Evolutionary conservation across 2,888 invertebrate genomes (phyloP).

Genomic region (Troilus luridus): DNA sequence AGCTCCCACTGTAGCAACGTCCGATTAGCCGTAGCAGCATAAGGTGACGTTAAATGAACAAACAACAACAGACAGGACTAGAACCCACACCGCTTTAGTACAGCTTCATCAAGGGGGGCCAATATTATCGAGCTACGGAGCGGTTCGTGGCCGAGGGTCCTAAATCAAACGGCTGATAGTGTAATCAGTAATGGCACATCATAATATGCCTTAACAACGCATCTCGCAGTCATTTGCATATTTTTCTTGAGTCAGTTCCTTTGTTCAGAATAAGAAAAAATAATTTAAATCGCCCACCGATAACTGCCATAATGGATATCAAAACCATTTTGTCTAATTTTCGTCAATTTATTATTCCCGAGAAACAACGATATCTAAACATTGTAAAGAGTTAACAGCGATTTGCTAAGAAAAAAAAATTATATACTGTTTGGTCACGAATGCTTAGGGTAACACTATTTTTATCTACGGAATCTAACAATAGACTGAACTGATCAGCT

Average conservation of each 20-base stretch:
- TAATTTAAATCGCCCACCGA: not conserved
- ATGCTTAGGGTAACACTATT: not conserved
- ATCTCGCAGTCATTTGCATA: not conserved
- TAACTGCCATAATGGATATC: not conserved
- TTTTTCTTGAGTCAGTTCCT: not conserved
- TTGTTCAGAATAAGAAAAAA: not conserved
- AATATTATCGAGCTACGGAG: not conserved
- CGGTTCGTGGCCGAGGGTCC: not conserved
- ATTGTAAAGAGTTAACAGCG: not conserved
- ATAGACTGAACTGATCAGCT: too few species aligned
- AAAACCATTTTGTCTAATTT: not conserved
- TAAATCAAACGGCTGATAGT: not conserved
- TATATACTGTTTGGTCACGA: not conserved
- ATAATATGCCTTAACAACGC: not conserved
- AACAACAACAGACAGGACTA: not conserved
- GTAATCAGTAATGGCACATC: constrained; percentile 1
- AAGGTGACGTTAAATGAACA: too few species aligned
- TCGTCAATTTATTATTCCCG: not conserved
- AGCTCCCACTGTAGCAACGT: too few species aligned
- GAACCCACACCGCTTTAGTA: not conserved
- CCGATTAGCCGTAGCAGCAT: too few species aligned
- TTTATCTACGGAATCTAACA: too few species aligned
- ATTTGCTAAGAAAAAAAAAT: not conserved
- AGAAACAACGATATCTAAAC: not conserved
- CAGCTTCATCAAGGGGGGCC: not conserved